Evolutionary conservation across 2,888 invertebrate species (phyloP), one percentile per base, ranked within the genome.

Genomic region (Lochmaea capreae): DNA sequence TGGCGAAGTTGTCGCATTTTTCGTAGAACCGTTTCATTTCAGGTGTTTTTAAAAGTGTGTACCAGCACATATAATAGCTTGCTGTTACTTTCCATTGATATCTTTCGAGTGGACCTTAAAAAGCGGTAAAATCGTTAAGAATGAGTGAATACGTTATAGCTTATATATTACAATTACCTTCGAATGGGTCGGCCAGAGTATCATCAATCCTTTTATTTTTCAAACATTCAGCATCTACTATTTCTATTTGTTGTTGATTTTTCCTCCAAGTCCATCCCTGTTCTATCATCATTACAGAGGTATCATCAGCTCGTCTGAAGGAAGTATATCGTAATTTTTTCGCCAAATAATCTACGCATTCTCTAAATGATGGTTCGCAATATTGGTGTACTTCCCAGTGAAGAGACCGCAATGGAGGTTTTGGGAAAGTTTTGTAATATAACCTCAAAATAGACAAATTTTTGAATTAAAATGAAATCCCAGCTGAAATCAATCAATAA

Each of bases 31-130:
- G 87, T 14, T 87, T 86, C 74, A 92, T 83, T 66, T 88, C 87
- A 5, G 89, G 87, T 18, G 83, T 86, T 75, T 88, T 88, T 65
- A 88, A 85, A 90, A 92, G 90, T 16, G 92, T 90, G 82, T 89
- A 92, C 90, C 90, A 91, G 80, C 92, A 92, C 91, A 93, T 91
- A 84, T 89, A 92, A 84, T 92, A 92, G 78, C 90, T 89, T 0
- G 91, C 92, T 0, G 91, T 88, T 0, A 89, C 88, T 57, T 91
- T 86, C 92, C 92, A 92, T 81, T 90, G 89, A 82, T 90, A 92
- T 70, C 90, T 87, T 81, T 92, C 91, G 71, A 88, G 81, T 22
- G 89, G 88, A 72, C 89, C 85, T 84, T 71, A 67, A 49, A 59
- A 62, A 58, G 14, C 57, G 3, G 14, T 33, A 10, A 33, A 26